These are phyloP conservation scores for Scopus umbretta DNA, from an alignment of 2,113 vertebrate genomes.

Conservation along the genomic window DNA sequence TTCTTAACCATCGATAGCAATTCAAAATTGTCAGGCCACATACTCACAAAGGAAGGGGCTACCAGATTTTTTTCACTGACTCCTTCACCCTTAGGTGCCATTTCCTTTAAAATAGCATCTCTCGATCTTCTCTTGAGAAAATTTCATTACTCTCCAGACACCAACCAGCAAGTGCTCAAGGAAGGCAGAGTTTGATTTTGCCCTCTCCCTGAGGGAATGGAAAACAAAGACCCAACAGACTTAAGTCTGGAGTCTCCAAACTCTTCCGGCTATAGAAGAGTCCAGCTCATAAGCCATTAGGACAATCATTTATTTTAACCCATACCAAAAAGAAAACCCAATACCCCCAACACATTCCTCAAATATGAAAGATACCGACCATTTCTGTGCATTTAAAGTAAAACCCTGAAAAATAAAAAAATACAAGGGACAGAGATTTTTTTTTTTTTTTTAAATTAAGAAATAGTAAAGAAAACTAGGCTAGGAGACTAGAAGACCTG, in stretches of 20 bases:
- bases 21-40: constrained; percentile 53
- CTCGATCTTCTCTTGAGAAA: constrained; percentile 18
- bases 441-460: background rate
- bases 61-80: background rate
- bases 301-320: constrained; percentile 39
- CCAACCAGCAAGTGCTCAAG: constrained; percentile 41
- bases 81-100: constrained; percentile 15
- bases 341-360: background rate
- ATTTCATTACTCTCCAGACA: constrained; percentile 42
- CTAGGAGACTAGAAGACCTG: background rate
- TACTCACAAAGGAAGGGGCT: constrained; percentile 38
- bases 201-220: background rate
- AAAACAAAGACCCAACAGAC: background rate
- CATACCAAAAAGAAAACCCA: constrained; percentile 31
- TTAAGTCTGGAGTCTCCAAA: background rate
- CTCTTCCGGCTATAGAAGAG: background rate
- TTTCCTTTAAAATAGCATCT: constrained; percentile 29
- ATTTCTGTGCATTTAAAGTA: constrained; percentile 9
- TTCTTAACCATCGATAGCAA: constrained; percentile 43
- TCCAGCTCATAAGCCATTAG: background rate
- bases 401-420: background rate
- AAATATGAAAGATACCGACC: background rate
- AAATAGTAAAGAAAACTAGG: background rate
- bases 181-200: constrained; percentile 52
- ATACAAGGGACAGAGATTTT: background rate